Conservation (phyloP, 2,888 invertebrate species). For the Epirrhoe tristata region DNA sequence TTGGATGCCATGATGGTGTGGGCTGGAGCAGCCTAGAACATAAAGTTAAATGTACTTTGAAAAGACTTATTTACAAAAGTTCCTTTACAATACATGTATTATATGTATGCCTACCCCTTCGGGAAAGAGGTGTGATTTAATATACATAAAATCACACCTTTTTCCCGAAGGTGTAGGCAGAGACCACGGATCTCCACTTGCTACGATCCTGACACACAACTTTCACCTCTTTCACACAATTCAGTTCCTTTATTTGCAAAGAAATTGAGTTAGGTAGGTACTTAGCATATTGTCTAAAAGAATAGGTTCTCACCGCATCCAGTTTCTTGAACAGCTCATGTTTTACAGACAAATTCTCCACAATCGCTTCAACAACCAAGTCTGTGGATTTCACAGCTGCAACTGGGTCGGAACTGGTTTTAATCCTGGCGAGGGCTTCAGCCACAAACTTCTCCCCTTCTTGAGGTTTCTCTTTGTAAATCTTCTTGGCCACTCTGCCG, state of each 20-base stretch:
- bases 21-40: constrained; percentile 86
- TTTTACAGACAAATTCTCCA: constrained; percentile 92
- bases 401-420: constrained; percentile 85
- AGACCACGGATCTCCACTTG: too few species aligned
- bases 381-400: constrained; percentile 87
- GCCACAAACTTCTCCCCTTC: constrained; percentile 88
- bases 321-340: constrained; percentile 90
- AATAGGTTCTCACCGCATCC: constrained; percentile 83
- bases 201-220: too few species aligned
- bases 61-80: too few species aligned
- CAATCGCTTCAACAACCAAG: constrained; percentile 94
- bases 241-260: too few species aligned
- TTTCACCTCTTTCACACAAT: too few species aligned
- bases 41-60: background rate
- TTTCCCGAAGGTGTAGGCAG: too few species aligned
- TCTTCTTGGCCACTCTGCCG: constrained; percentile 91
- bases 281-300: too few species aligned
- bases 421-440: constrained; percentile 85
- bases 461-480: constrained; percentile 88
- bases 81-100: too few species aligned
- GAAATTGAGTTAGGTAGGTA: too few species aligned
- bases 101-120: too few species aligned
- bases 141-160: too few species aligned
- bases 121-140: too few species aligned
- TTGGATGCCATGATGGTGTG: constrained; percentile 95